Base-by-base conservation (phyloP, 2,888 invertebrate species). In the Dorcus parallelipipedus region DNA sequence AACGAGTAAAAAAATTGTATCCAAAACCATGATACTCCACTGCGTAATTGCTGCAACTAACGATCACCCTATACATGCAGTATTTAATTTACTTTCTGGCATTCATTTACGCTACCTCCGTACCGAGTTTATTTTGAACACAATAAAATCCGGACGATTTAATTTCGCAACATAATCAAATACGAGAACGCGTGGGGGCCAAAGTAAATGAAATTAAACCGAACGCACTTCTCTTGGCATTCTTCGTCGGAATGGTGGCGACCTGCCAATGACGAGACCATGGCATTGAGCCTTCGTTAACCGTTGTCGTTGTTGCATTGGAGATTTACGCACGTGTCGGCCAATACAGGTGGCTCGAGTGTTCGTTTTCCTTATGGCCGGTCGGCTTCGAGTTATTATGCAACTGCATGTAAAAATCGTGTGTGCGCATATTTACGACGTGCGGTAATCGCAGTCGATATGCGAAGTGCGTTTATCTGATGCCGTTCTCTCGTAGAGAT, bases 241-340 rank as follows among this genome's bases (percentile, higher is more conserved):
- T 42, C 14, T 42, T 14, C 6, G 6, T 10, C 9, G 41, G 9
- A 41, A 42, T 42, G 10, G 14, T 54, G 54, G 54, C 49, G 14
- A n/a, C 26, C 9, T 41, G 54, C 54, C 54, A 54, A 49, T 45
- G n/a, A 49, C 38, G 48, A 23, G 54, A 33, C 54, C 54, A 38
- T 54, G 54, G 49, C 54, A 54, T 54, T 54, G 49, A 54, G 49
- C 33, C 38, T 59, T 58, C 26, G 60, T 60, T 61, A 59, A 60
- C 56, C 49, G 56, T 56, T 52, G 58, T 53, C 52, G 56, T 53
- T 55, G 58, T 52, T 52, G 58, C 54, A 49, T 49, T 38, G 54
- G 38, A 57, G 42, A 59, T 17, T 52, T 52, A 52, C 55, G 52
- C 59, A 59, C 53, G 53, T 53, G 53, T 20, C 33, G 20, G 43